These are phyloP conservation scores for Epinotia brunnichana DNA, from an alignment of 2,888 invertebrate genomes.

Conservation along the genomic window DNA sequence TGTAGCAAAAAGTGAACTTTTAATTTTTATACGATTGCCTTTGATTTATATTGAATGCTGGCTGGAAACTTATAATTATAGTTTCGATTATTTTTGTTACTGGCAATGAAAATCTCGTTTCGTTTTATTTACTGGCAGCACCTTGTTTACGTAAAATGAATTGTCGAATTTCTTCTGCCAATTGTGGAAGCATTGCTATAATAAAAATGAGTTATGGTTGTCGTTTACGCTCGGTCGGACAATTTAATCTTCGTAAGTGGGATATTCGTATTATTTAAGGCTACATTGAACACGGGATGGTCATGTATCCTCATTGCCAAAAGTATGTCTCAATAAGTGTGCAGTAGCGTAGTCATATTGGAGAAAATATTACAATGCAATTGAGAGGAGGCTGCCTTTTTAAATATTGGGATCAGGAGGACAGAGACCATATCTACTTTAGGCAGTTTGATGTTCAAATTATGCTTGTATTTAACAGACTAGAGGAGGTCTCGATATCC, in stretches of 20 bases:
- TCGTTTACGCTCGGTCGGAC: conserved; percentile 39
- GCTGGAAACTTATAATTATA: conserved; percentile 57
- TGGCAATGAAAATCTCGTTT: conserved; percentile 36
- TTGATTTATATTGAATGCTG: conserved; percentile 44
- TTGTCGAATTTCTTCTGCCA: conserved; percentile 39
- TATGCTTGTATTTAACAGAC: too few relatives aligned
- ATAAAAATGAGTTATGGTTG: conserved; percentile 42
- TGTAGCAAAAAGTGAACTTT: conserved; percentile 49
- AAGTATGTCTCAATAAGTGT: conserved; percentile 33
- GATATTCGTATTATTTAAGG: conserved; percentile 41
- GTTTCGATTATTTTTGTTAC: conserved; percentile 42
- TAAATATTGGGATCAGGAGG: not conserved
- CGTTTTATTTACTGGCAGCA: conserved; percentile 39
- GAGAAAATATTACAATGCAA: conserved; percentile 6
- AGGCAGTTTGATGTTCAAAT: not conserved
- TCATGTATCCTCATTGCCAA: conserved; percentile 35
- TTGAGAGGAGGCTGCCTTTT: not conserved
- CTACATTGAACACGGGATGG: conserved; percentile 19
- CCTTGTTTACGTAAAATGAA: conserved; percentile 42
- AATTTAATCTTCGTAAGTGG: conserved; percentile 39
- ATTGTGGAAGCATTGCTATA: conserved; percentile 42
- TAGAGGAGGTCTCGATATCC: too few relatives aligned
- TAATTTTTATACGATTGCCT: conserved; percentile 43
- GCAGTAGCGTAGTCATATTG: conserved; percentile 25
- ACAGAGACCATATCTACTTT: not conserved